Conservation (phyloP, 2,797 vertebrate species). For the Rhinoraja longicauda region DNA sequence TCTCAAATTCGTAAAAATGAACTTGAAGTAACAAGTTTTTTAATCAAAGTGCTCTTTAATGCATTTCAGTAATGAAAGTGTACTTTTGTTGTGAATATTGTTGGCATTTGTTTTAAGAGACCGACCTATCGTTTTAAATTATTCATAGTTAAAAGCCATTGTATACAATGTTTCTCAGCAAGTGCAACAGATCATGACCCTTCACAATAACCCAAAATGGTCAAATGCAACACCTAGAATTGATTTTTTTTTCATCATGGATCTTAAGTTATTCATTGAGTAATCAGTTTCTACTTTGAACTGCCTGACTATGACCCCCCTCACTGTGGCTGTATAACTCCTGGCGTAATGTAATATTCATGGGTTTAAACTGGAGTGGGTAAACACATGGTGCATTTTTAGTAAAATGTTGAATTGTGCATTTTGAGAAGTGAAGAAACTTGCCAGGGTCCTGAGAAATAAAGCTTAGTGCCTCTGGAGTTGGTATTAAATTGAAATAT, state of each 20-base stretch:
- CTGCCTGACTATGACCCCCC: neutral
- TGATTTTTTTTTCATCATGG: neutral
- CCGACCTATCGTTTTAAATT: no score
- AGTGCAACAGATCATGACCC: neutral
- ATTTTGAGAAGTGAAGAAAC: neutral
- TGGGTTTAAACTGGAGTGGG: neutral
- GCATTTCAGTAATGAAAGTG: neutral
- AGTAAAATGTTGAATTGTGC: neutral
- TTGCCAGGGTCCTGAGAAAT: neutral
- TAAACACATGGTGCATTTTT: no score
- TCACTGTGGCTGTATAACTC: neutral
- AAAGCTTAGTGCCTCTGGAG: neutral
- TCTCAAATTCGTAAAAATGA: neutral
- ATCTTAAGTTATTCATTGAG: neutral
- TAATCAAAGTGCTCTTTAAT: neutral
- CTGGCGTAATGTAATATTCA: neutral
- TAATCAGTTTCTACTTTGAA: neutral
- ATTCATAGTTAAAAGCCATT: no score
- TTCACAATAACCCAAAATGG: neutral
- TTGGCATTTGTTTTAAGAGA: neutral
- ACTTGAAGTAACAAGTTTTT: neutral
- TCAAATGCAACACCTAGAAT: neutral
- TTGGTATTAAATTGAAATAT: neutral
- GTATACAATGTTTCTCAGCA: no score
- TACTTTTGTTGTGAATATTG: no score